phyloP scores from a whole-genome alignment of 2,888 invertebrate species.

The Macaria liturata region DNA sequence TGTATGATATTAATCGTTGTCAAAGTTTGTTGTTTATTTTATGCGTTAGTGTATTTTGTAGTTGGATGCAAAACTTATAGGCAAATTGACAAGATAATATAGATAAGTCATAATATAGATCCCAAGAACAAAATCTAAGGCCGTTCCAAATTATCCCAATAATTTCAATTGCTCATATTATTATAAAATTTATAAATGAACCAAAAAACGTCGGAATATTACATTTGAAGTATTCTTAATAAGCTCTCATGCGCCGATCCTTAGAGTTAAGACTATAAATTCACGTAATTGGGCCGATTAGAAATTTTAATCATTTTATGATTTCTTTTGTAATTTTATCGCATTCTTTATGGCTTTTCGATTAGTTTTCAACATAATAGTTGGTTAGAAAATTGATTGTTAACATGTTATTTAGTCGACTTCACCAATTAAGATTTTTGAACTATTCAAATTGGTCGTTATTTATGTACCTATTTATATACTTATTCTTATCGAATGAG shows the following conservation, averaged over 20 bases:
- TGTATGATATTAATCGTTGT: too few relatives aligned
- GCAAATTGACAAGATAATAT: too few relatives aligned
- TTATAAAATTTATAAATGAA: too few relatives aligned
- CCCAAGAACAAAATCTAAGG: too few relatives aligned
- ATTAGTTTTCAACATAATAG: constrained; percentile 73
- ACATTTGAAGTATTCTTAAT: constrained; percentile 31
- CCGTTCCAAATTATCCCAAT: too few relatives aligned
- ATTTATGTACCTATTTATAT: constrained; percentile 1
- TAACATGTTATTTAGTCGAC: constrained; percentile 69
- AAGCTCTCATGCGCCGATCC: constrained; percentile 15
- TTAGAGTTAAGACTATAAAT: constrained; percentile 67
- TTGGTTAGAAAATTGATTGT: constrained; percentile 75
- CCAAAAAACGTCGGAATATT: too few relatives aligned
- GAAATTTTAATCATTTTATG: constrained; percentile 78
- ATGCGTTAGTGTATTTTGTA: too few relatives aligned
- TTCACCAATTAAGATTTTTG: constrained; percentile 64
- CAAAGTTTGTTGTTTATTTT: too few relatives aligned
- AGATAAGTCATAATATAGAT: too few relatives aligned
- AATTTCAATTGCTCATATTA: too few relatives aligned
- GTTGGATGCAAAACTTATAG: too few relatives aligned
- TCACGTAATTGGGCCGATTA: constrained; percentile 77
- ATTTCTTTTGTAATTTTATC: constrained; percentile 81
- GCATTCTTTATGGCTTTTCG: constrained; percentile 67
- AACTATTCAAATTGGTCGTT: constrained; percentile 30
- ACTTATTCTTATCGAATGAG: too few relatives aligned